Base-by-base conservation (phyloP, 2,888 invertebrate species). In the Spodoptera littoralis region DNA sequence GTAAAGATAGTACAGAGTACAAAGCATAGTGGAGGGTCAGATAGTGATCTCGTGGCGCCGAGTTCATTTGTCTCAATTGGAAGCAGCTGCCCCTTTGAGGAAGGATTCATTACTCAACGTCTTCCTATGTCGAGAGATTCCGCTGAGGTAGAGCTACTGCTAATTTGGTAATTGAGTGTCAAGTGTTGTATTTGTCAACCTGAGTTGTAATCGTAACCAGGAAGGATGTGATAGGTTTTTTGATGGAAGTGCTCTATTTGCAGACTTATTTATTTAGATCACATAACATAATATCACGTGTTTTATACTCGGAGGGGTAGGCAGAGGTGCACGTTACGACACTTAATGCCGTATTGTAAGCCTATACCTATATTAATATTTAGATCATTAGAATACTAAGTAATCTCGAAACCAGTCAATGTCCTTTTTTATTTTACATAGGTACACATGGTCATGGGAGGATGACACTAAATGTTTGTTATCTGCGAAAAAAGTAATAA, bases 31-130 rank as follows among this genome's bases (percentile, higher is more conserved):
- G 12, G 65, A 74, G 79, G 73, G 78, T 63, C 70, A 59, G 70
- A 63, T 79, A 73, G 62, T 52, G 54, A 76, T 79, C 77, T 73
- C 55, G 79, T 83, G 92, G 92, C 92, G 92, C 92, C 92, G 88
- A 66, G 75, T 79, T 90, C 89, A 90, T 91, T 92, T 88, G 87
- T 86, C 80, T 89, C 92, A 92, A 92, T 92, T 92, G 90, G 82
- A 76, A 75, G 80, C 91, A 90, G 88, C 90, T 90, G 90, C 85
- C 73, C 68, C 73, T 49, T 52, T 12, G 52, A 73, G 73, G 73
- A 73, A 73, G 69, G 69, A 73, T 69, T 73, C 64, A 73, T 73
- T 64, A 73, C 69, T 73, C 53, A 55, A 73, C 63, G 68, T 73
- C 73, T 73, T 73, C 69, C 69, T 73, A 72, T 73, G 68, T 41